Percentiles rank a stretch among this genome's conserved stretches.
Conservation (phyloP, 2,797 vertebrate species). For the Huso huso region DNA sequence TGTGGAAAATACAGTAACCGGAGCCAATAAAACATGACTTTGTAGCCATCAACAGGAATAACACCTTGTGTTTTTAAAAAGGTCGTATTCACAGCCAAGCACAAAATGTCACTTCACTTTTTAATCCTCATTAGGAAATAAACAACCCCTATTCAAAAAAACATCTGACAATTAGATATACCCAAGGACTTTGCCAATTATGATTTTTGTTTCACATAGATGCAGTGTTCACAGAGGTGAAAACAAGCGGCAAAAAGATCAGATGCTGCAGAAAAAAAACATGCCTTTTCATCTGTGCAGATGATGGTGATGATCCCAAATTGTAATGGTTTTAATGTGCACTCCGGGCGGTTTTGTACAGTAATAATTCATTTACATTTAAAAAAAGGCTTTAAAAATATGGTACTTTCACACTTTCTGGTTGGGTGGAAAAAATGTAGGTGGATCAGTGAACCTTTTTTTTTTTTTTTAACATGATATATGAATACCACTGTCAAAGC, state of each 20-base stretch:
- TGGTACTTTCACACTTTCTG: too few species aligned
- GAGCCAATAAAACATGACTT: too few species aligned
- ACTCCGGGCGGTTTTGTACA: too few species aligned
- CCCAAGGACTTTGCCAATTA: background rate
- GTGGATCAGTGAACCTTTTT: too few species aligned
- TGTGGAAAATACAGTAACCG: too few species aligned
- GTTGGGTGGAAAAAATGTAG: too few species aligned
- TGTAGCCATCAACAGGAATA: background rate
- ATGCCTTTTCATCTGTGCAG: background rate
- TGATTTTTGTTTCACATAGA: background rate
- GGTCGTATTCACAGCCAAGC: background rate
- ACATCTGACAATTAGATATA: background rate
- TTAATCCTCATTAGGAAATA: background rate
- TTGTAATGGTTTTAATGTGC: too few species aligned
- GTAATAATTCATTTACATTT: too few species aligned
- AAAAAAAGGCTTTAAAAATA: too few species aligned
- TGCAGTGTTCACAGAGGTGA: background rate
- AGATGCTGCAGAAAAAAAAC: background rate
- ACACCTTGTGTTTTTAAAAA: background rate
- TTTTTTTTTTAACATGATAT: too few species aligned
- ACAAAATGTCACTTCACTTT: slow-evolving; percentile 2
- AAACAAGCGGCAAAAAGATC: background rate
- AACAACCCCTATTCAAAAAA: background rate
- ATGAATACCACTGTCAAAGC: too few species aligned
- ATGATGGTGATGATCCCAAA: too few species aligned